phyloP scores from a whole-genome alignment of 30 jellyfish, hydroid and myxozoan genomes.

The Catostylus mosaicus region DNA sequence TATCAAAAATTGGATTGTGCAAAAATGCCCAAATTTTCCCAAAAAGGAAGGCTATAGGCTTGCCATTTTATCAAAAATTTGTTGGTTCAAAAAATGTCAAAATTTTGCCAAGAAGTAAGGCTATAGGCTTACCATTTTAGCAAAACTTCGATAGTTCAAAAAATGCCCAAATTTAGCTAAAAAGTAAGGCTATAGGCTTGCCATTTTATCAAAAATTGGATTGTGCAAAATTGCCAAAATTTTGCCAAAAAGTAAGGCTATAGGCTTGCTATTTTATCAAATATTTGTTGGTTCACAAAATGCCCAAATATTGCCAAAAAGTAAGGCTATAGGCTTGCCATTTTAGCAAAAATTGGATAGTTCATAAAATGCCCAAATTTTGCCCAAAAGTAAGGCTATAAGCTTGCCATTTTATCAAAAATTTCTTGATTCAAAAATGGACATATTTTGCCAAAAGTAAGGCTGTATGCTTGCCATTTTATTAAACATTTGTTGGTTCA shows the following conservation, averaged over 20 bases:
- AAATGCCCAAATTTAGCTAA: too few relatives aligned
- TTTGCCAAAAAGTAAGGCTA: too few relatives aligned
- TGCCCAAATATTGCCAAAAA: neutral
- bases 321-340: neutral
- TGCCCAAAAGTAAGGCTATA: neutral
- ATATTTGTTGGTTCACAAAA: too few relatives aligned
- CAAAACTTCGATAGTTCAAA: too few relatives aligned
- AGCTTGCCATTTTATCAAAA: neutral
- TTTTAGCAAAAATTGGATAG: neutral
- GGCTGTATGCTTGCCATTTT: neutral
- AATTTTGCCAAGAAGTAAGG: neutral
- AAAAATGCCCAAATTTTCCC: neutral
- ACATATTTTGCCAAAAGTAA: neutral
- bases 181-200: slow-evolving; percentile 16
- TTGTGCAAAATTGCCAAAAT: too few relatives aligned
- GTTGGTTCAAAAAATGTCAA: too few relatives aligned
- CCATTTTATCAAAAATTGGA: too few relatives aligned
- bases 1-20: too few relatives aligned
- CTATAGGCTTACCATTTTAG: neutral
- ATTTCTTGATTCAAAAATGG: neutral
- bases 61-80: neutral
- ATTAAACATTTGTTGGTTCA: neutral
- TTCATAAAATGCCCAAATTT: neutral
- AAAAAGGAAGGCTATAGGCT: neutral
- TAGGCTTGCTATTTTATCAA: too few relatives aligned